phyloP scores from a whole-genome alignment of 2,888 invertebrate species.

The Hydrotaea diabolus region DNA sequence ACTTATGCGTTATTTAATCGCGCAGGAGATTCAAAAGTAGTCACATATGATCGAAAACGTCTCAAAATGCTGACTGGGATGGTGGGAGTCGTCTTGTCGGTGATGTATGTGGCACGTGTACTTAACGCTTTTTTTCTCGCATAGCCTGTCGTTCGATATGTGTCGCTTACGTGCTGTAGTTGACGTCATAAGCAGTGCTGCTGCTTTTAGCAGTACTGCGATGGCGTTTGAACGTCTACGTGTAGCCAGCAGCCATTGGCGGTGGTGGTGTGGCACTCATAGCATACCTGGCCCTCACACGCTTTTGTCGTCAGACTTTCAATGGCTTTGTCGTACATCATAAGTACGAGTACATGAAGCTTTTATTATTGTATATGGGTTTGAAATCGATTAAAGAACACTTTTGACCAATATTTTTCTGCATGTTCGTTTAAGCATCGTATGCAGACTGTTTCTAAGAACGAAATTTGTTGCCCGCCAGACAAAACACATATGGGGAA shows the following conservation, averaged over 20 bases:
- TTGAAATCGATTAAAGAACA: constrained; percentile 7
- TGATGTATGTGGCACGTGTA: constrained; percentile 59
- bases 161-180: constrained; percentile 12
- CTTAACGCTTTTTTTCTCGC: constrained; percentile 47
- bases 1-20: too few species aligned
- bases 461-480: neutral
- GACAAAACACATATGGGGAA: neutral
- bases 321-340: neutral
- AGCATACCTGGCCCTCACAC: neutral
- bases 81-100: neutral
- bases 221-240: neutral
- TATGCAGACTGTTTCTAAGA: too few species aligned
- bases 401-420: neutral
- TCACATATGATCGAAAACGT: too few species aligned
- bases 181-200: constrained; percentile 31
- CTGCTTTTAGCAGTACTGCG: neutral
- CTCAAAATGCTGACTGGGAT: too few species aligned
- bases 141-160: constrained; percentile 11
- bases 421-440: neutral
- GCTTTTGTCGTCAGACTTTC: neutral
- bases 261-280: neutral
- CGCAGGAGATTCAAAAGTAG: too few species aligned
- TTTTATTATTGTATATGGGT: neutral
- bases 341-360: too few species aligned
- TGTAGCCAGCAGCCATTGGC: neutral